Base-by-base conservation (phyloP, 2,797 vertebrate species). In the Falco biarmicus region DNA sequence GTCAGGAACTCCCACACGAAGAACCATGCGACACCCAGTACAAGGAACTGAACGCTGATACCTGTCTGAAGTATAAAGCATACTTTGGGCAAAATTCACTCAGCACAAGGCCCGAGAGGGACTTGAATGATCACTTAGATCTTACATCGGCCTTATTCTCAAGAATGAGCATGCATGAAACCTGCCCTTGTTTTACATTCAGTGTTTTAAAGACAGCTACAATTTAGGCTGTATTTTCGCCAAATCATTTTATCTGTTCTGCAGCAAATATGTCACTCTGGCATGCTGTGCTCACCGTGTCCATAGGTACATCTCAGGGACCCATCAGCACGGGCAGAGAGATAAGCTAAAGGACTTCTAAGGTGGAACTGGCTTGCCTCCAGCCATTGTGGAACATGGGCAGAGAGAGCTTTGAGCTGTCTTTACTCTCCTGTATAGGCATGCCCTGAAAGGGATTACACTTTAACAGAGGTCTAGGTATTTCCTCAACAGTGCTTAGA, bases 391-490 rank as follows among this genome's bases (percentile, higher is more conserved):
- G 20, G 53, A 84, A 34, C 86, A 63, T 0, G 26, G 83, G 80
- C 80, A 92, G 63, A 66, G 31, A 28, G 63, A 7, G 66, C 84
- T 83, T 41, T 0, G 1, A 89, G 92, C 41, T 57, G 75, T 10
- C 87, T 90, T 64, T 37, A 31, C 86, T 63, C 71, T 92, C 89
- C 75, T 91, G 91, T 47, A 68, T 0, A 77, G 89, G n/a, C 91
- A 92, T 89, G 87, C 57, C 84, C 82, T 20, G 32, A 56, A 83
- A 83, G 34, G 64, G 96, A 92, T 96, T 96, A 96, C 89, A 95
- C 48, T 96, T 97, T 96, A 97, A 96, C 94, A 97, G 94, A 97
- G 78, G 75, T 89, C 87, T 80, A 83, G 95, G 83, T 95, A 91
- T 94, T 96, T 95, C 84, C 84, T 73, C 84, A 87, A 69, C 0